phyloP scores from a whole-genome alignment of 2,797 vertebrate species.

The Crocidura indochinensis region DNA sequence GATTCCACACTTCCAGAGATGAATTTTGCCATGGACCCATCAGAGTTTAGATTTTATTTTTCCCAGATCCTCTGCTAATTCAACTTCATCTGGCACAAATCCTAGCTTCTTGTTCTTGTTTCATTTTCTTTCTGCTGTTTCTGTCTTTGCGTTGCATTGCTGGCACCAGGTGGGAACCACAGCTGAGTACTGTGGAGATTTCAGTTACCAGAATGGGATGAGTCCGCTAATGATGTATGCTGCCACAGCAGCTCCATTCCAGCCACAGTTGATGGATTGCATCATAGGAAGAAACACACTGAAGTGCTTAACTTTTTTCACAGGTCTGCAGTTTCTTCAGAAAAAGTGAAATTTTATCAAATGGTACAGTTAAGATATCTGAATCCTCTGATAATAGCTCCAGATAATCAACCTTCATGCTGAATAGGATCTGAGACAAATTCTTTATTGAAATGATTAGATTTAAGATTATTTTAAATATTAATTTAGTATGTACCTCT shows the following conservation, averaged over 20 bases:
- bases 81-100: constrained; percentile 46
- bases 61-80: neutral
- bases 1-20: neutral
- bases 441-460: neutral
- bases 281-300: constrained; percentile 56
- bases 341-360: constrained; percentile 81
- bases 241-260: constrained; percentile 64
- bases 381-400: constrained; percentile 67
- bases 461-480: neutral
- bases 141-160: constrained; percentile 71
- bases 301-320: constrained; percentile 76
- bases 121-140: constrained; percentile 65
- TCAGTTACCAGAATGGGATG: constrained; percentile 33
- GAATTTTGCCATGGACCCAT: neutral
- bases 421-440: neutral
- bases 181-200: constrained; percentile 63
- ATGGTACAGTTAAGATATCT: constrained; percentile 65
- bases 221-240: constrained; percentile 68
- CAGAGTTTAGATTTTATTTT: neutral
- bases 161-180: constrained; percentile 71
- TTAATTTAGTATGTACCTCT: neutral
- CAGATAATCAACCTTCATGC: neutral
- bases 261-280: constrained; percentile 78
- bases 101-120: constrained; percentile 48
- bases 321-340: constrained; percentile 82